A percentile compares a stretch with the other conserved stretches of the same genome.
phyloP scores from a whole-genome alignment of 2,888 invertebrate species.

The Seira ritae region DNA sequence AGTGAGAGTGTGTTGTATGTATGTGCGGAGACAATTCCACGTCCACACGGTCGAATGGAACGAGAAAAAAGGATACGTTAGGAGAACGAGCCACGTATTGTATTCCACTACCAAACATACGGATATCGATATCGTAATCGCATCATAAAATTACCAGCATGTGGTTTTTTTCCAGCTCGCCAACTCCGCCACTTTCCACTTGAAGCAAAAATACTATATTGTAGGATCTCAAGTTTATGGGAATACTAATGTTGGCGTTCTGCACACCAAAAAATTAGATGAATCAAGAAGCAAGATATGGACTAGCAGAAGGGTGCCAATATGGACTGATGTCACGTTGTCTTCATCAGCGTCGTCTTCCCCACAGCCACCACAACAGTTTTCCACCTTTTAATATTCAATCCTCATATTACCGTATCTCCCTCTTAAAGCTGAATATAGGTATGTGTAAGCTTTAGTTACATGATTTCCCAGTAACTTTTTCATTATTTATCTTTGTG shows the following conservation, averaged over 20 bases:
- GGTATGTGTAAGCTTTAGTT: neutral
- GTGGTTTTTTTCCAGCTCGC: neutral
- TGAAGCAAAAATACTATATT: neutral
- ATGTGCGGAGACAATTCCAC: too few species aligned
- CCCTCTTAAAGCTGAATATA: neutral
- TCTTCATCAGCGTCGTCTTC: too few species aligned
- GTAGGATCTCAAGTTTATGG: neutral
- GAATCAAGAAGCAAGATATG: slow-evolving; percentile 22
- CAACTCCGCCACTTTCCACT: neutral
- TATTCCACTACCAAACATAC: neutral
- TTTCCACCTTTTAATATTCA: slow-evolving; percentile 1
- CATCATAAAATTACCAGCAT: slow-evolving; percentile 11
- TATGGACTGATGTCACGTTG: neutral
- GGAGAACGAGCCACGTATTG: neutral
- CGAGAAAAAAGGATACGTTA: neutral
- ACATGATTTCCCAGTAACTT: neutral
- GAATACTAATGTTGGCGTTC: neutral
- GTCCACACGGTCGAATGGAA: neutral
- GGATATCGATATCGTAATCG: slow-evolving; percentile 13
- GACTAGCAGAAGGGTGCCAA: slow-evolving; percentile 8
- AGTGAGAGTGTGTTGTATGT: too few species aligned
- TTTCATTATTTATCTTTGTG: too few species aligned
- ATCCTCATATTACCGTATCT: neutral
- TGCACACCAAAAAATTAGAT: neutral
- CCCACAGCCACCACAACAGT: too few species aligned